Base-by-base conservation (phyloP, 1,140 invertebrate genomes). In the Ostrea edulis region DNA sequence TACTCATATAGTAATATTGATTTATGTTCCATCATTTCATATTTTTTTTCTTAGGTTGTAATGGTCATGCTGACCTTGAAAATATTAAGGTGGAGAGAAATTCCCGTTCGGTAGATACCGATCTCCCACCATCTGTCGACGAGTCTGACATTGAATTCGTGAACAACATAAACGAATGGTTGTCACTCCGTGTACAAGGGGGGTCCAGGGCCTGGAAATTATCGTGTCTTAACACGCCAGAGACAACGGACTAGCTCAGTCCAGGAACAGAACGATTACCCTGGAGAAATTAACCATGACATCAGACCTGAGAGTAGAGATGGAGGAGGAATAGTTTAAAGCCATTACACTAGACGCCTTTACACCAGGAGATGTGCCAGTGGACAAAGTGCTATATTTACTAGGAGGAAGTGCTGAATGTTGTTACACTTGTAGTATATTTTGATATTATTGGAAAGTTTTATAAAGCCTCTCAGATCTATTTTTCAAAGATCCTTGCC, bases 141-240 rank as follows among this genome's bases (percentile, higher is more conserved):
- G 91, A 91, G 51, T 88, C 86, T 11, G 92, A 92, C 86, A 91
- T 92, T 9, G 90, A 89, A 22, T 89, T 88, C 81, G 92, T 94
- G 25, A 89, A 92, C 17, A 94, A 94, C 89, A 90, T 90, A 17
- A 91, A 93, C 11, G 93, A 94, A 12, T 94, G 94, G 94, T 86
- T 94, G 85, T 89, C 92, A 20, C 89, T 94, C 2, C 90, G 94
- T 53, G 92, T 93, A 25, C 91, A 93, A 35, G 94, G 94, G 0
- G 93, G 91, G 8, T 82, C 90, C 9, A 86, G 93, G 22, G 88
- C 85, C 7, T 94, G 93, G 93, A 90, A 89, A 84, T 89, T 93
- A 20, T 92, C 91, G 0, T 94, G 93, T 90, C 84, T 91, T 2
- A 91, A 91, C 71, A 71, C 89, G 44, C 86, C 86, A 20, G 82